Percentiles rank a stretch among this genome's conserved stretches.
Evolutionary conservation across 2,113 vertebrate genomes (phyloP).

Genomic region (Pampusana beccarii): DNA sequence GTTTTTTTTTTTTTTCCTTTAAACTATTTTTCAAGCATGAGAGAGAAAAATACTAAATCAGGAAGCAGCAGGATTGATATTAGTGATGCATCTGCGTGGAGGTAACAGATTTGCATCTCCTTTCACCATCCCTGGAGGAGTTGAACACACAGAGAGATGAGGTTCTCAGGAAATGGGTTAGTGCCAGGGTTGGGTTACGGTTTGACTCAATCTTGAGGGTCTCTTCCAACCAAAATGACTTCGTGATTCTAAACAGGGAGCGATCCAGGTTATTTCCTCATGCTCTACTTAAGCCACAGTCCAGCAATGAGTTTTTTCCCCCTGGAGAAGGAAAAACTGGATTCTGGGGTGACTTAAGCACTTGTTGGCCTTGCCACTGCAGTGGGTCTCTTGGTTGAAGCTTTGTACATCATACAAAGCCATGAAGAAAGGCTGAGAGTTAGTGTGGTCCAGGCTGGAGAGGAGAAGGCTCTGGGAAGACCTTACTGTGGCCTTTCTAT

Average conservation of each 20-base stretch:
- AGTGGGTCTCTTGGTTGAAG: background rate
- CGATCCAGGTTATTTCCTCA: too few species aligned
- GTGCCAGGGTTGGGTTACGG: too few species aligned
- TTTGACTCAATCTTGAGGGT: too few species aligned
- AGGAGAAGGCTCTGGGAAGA: too few species aligned
- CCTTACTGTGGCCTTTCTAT: rapidly evolving
- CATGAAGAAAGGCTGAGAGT: background rate
- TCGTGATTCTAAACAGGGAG: too few species aligned
- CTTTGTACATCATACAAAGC: background rate
- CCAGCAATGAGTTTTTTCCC: too few species aligned
- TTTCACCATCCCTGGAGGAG: background rate
- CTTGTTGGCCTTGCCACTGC: background rate
- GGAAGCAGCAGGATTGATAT: background rate
- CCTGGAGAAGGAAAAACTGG: too few species aligned
- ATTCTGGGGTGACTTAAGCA: background rate
- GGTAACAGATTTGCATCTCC: background rate
- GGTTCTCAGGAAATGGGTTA: too few species aligned
- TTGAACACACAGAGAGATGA: too few species aligned
- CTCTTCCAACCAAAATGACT: too few species aligned
- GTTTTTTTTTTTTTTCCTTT: background rate
- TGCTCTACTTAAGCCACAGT: too few species aligned
- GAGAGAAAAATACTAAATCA: too few species aligned
- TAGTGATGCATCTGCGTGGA: background rate
- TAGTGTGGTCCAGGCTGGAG: background rate
- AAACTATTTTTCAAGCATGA: background rate